phyloP scores from a whole-genome alignment of 2,888 invertebrate species.

The Diadegma fenestrale region DNA sequence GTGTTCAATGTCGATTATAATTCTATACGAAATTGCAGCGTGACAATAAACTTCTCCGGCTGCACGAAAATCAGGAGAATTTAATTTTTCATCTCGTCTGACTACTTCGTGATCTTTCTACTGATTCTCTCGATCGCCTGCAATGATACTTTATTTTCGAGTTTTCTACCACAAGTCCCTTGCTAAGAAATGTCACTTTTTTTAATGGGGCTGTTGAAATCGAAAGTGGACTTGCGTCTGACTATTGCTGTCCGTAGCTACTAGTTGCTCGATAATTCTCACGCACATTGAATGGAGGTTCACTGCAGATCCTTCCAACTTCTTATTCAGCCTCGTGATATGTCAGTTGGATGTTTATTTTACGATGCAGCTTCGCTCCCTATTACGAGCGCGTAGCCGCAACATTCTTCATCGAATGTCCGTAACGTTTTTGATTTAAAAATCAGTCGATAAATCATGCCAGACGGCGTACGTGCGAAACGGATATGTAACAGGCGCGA shows the following conservation, averaged over 20 bases:
- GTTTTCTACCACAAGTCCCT: background rate
- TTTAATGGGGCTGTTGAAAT: background rate
- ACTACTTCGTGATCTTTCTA: conserved; percentile 35
- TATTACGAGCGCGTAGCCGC: background rate
- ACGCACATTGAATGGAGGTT: background rate
- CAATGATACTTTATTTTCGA: background rate
- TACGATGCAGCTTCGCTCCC: background rate
- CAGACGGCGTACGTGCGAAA: conserved; percentile 23
- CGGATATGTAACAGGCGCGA: conserved; percentile 21
- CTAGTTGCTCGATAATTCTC: background rate
- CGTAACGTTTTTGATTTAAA: conserved; percentile 13
- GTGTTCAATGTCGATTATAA: background rate
- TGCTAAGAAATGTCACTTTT: too few species aligned
- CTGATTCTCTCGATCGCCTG: background rate
- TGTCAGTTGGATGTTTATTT: background rate
- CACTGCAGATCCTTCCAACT: background rate
- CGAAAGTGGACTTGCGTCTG: conserved; percentile 2
- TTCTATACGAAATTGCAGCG: background rate
- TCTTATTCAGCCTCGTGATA: background rate
- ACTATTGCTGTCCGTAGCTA: background rate
- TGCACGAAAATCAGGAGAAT: background rate
- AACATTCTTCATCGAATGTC: conserved; percentile 10
- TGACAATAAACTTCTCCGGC: background rate
- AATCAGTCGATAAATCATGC: conserved; percentile 12
- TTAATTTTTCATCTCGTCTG: conserved; percentile 21